These are phyloP conservation scores for Drosophila basisetae DNA, from an alignment of 2,888 invertebrate genomes.

Conservation along the genomic window DNA sequence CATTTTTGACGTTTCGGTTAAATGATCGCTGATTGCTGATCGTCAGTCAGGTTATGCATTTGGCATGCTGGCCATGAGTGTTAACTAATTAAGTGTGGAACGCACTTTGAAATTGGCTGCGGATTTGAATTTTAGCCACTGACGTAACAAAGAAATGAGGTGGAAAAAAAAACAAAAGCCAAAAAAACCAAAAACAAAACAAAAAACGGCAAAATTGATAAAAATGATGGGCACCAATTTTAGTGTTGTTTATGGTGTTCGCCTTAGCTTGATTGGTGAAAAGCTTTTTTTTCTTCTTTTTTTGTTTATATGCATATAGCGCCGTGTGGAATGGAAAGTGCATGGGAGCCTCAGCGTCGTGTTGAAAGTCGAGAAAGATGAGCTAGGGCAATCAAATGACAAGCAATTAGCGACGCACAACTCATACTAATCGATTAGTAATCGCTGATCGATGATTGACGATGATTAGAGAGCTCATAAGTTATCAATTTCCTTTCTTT, in stretches of 20 bases:
- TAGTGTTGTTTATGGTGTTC: constrained; percentile 4
- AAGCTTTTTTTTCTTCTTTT: constrained; percentile 18
- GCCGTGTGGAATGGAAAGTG: constrained; percentile 60
- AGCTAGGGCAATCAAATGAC: constrained; percentile 32
- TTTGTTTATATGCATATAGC: constrained; percentile 49
- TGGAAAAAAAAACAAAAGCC: not conserved
- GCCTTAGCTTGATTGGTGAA: constrained; percentile 50
- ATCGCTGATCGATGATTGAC: constrained; percentile 14
- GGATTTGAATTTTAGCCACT: constrained; percentile 38
- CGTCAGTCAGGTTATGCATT: constrained; percentile 62
- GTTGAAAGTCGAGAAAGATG: constrained; percentile 56
- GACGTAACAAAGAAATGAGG: constrained; percentile 32
- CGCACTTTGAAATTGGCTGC: constrained; percentile 38
- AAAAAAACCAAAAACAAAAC: constrained; percentile 8
- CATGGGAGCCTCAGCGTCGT: constrained; percentile 24
- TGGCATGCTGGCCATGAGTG: constrained; percentile 64
- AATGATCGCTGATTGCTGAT: constrained; percentile 46
- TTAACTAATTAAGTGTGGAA: constrained; percentile 68
- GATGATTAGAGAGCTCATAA: constrained; percentile 8
- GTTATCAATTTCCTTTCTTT: constrained; percentile 1
- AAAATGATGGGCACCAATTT: constrained; percentile 62
- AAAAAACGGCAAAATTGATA: constrained; percentile 36
- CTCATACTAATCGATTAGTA: constrained; percentile 7
- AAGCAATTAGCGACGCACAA: constrained; percentile 46
- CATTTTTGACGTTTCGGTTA: constrained; percentile 50